phyloP scores from a whole-genome alignment of 1,140 invertebrate species.

The Pachyrhynchus sulphureomaculatus region DNA sequence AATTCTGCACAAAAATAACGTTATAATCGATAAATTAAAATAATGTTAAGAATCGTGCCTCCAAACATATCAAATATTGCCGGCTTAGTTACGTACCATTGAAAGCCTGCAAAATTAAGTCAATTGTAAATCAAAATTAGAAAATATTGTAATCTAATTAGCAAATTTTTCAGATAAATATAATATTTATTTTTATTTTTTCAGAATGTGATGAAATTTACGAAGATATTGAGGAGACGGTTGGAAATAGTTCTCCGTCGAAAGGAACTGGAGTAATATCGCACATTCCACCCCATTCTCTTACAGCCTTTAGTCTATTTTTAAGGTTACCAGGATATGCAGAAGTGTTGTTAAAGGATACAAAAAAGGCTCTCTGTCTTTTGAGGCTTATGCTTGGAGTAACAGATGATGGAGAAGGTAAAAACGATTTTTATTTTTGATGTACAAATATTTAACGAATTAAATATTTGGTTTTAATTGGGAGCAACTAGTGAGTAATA shows the following conservation, averaged over 20 bases:
- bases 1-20: too few species aligned
- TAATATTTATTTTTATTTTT: background rate
- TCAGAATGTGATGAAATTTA: conserved; percentile 65
- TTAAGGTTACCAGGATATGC: conserved; percentile 86
- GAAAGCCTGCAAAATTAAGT: too few species aligned
- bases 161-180: too few species aligned
- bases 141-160: too few species aligned
- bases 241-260: conserved; percentile 47
- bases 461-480: background rate
- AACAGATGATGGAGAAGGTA: conserved; percentile 87
- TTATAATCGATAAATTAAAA: too few species aligned
- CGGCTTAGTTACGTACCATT: too few species aligned
- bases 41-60: too few species aligned
- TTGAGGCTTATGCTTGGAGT: conserved; percentile 84
- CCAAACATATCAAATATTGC: too few species aligned
- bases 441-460: background rate
- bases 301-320: conserved; percentile 87
- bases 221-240: conserved; percentile 62
- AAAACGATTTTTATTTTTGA: conserved; percentile 47
- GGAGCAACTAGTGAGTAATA: background rate
- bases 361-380: conserved; percentile 80
- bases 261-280: conserved; percentile 46
- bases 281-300: conserved; percentile 81
- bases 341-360: conserved; percentile 80
- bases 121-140: too few species aligned